A percentile compares a stretch with the other conserved stretches of the same genome.
Conservation (phyloP, 2,797 vertebrate species). For the Petrocephalus sullivani region DNA sequence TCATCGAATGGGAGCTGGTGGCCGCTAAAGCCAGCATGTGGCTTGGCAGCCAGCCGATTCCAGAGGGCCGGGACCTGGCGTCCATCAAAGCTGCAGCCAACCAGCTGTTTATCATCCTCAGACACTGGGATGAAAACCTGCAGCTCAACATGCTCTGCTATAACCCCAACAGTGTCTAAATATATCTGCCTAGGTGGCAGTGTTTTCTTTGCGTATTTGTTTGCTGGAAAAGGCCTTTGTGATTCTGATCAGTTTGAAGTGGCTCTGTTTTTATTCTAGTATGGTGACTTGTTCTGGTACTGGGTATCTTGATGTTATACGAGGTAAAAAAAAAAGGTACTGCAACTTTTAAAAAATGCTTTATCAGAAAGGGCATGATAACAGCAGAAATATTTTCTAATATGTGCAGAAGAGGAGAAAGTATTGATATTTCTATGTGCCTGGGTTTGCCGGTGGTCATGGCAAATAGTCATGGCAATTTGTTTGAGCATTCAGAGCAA, state of each 20-base stretch:
- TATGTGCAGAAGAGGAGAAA: background rate
- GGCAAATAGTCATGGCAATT: background rate
- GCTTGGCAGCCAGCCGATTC: constrained; percentile 76
- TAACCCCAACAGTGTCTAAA: constrained; percentile 79
- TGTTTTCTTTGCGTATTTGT: background rate
- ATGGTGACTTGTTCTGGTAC: background rate
- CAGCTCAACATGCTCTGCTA: constrained; percentile 95
- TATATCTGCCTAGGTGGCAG: background rate
- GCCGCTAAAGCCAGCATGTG: constrained; percentile 89
- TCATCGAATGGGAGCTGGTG: constrained; percentile 92
- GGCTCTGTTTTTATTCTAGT: background rate
- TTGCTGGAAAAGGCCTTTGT: constrained; percentile 9
- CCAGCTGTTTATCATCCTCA: constrained; percentile 92
- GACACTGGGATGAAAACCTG: constrained; percentile 95
- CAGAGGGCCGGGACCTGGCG: constrained; percentile 70
- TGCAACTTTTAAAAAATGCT: background rate
- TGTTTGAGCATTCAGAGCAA: background rate
- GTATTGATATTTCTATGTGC: background rate
- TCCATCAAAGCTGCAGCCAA: constrained; percentile 77
- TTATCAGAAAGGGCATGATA: background rate
- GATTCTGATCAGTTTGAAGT: background rate
- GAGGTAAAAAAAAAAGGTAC: background rate
- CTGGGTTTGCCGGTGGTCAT: background rate
- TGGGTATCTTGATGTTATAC: constrained; percentile 8
- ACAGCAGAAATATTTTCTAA: background rate